Evolutionary conservation across 1,140 invertebrate species (phyloP), one percentile per base, ranked within the genome.

Genomic region (Araneus ventricosus): DNA sequence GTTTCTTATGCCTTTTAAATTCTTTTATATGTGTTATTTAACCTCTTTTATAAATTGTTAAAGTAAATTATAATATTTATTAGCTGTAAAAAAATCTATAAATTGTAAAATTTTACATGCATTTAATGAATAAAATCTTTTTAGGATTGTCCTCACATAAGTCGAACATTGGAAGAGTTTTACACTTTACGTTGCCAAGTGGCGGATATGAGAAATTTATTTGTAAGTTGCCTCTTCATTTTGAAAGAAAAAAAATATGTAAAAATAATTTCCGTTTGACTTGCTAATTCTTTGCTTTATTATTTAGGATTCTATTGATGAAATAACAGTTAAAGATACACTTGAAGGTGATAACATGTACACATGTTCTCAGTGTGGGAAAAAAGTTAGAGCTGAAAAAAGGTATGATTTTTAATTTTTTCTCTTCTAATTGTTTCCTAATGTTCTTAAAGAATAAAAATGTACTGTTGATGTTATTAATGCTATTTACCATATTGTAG

Each of bases 311-410:
- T 99, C 98, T 39, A 96, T 99, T 8, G 98, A 99, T 95, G 98
- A 99, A 96, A 98, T 99, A 1, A 99, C 98, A 1, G 98, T 99
- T 0, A 99, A 99, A 95, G 98, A 99, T 95, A 99, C 98, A 27
- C 95, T 99, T 0, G 99, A 99, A 95, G 98, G 98, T 30, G 98
- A 99, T 95, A 99, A 99, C 95, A 99, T 99, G 97, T 99, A 99
- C 95, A 99, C 98, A 0, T 99, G 99, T 95, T 98, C 98, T 10
- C 98, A 99, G 88, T 99, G 98, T 95, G 97, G 98, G 1, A 98
- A 98, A 94, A 99, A 99, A 97, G 98, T 99, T 27, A 96, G 98
- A 70, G 98, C 98, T 0, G 98, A 99, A 95, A 99, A 99, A 95
- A 96, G 97, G 97, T 97, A 90, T 20, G 22, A n/a, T n/a, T n/a